Base-by-base conservation (phyloP, 2,888 invertebrate genomes). In the Ligdia adustata region DNA sequence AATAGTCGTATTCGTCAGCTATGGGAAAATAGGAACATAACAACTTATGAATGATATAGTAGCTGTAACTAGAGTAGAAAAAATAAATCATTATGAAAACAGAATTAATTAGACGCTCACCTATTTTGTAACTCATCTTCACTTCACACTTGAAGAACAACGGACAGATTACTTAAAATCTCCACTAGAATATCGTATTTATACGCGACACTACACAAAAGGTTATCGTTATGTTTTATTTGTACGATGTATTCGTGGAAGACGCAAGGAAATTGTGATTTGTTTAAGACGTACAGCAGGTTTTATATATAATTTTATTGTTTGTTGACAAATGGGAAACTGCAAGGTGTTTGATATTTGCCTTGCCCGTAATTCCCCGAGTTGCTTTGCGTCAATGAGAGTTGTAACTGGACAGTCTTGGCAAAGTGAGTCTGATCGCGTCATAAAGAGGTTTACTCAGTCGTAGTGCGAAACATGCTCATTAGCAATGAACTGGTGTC, bases 81-180 rank as follows among this genome's bases (percentile, higher is more conserved):
- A n/a, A n/a, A n/a, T n/a, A n/a, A n/a, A n/a, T n/a, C n/a, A n/a
- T n/a, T n/a, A n/a, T n/a, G n/a, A n/a, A n/a, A n/a, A n/a, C n/a
- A n/a, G n/a, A n/a, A n/a, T n/a, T n/a, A n/a, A n/a, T n/a, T n/a
- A n/a, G n/a, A n/a, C n/a, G n/a, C 57, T 58, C 9, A 58, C 58
- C 58, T 34, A 58, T 22, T 39, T 34, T 46, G 12, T 40, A 51
- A 18, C 34, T 45, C 58, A 58, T 58, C 27, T 53, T 53, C 20
- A 24, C 7, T 35, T 13, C 4, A 5, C 15, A 31, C 29, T 28
- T 18, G 12, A 11, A 15, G 14, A 34, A 1, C 22, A 46, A 29
- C 9, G 2, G 9, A 22, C 15, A 9, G 33, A 40, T 47, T 11
- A 37, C 26, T 32, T 20, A 20, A 40, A n/a, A 22, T 1, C 22